Conservation (phyloP, 2,797 vertebrate species). For the Paramormyrops hopkinsi region DNA sequence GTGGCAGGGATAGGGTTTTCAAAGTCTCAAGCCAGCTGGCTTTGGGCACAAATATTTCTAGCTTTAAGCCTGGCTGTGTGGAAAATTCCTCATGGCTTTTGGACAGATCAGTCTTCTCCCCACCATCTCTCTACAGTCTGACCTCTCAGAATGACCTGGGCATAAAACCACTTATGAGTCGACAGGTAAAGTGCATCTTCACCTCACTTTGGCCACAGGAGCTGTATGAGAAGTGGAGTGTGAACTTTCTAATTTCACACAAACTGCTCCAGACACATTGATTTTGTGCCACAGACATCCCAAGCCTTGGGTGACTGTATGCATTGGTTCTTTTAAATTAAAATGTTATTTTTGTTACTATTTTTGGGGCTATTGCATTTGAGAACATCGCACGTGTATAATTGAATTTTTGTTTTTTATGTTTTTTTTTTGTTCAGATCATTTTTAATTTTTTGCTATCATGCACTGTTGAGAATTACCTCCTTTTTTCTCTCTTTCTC, state of each 20-base stretch:
- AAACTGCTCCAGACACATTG: neutral
- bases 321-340: conserved; percentile 10
- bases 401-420: neutral
- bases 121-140: neutral
- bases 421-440: neutral
- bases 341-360: neutral
- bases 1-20: neutral
- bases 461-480: neutral
- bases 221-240: neutral
- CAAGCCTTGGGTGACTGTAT: neutral
- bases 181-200: neutral
- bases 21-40: neutral
- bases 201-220: neutral
- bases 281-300: conserved; percentile 3
- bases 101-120: neutral
- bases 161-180: neutral
- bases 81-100: neutral
- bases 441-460: neutral
- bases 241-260: conserved; percentile 12
- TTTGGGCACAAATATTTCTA: neutral
- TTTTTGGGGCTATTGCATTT: neutral
- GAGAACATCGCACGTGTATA: neutral
- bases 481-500: neutral
- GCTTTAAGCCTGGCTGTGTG: neutral
- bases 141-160: neutral